Base-by-base conservation (phyloP, 2,113 vertebrate species). In the Pangasianodon gigas region DNA sequence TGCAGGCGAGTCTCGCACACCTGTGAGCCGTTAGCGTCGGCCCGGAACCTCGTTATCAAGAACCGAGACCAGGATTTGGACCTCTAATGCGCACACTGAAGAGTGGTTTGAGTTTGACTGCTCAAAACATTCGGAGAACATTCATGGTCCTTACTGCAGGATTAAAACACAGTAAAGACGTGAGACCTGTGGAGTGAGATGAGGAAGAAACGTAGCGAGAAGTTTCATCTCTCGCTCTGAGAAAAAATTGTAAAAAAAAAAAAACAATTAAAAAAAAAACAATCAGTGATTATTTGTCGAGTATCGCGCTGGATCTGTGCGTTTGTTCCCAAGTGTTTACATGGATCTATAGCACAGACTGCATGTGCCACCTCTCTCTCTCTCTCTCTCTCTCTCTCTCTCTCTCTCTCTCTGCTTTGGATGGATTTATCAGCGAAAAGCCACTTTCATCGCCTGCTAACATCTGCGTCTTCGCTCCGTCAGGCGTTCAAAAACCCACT, bases 11-110 rank as follows among this genome's bases (percentile, higher is more conserved):
- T 77, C 69, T 60, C 52, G 67, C 37, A 62, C 60, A 88, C 80
- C n/a, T 85, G 88, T 75, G 85, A 90, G 44, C 90, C 29, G 85
- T 86, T 90, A 91, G 77, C 85, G 32, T 44, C 41, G 81, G 56
- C 83, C 88, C 83, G 21, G 82, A 26, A 65, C 82, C 82, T 81
- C 74, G 54, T 41, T 60, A 79, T 60, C 74, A 21, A 58, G 85
- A 79, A 37, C 52, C 82, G n/a, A 86, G 77, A 90, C 79, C 84
- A 81, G 58, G 84, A 88, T 87, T 75, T 58, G 81, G 87, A 90
- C 71, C 89, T 83, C 6, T 44, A 48, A 69, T 26, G 62, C 54
- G 84, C 51, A 65, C 41, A 54, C 82, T 89, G 87, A 89, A 88
- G 71, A 60, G 90, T 41, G 80, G 71, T 69, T 83, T n/a, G 79